phyloP scores from a whole-genome alignment of 2,888 invertebrate genomes.

The Atherix ibis region DNA sequence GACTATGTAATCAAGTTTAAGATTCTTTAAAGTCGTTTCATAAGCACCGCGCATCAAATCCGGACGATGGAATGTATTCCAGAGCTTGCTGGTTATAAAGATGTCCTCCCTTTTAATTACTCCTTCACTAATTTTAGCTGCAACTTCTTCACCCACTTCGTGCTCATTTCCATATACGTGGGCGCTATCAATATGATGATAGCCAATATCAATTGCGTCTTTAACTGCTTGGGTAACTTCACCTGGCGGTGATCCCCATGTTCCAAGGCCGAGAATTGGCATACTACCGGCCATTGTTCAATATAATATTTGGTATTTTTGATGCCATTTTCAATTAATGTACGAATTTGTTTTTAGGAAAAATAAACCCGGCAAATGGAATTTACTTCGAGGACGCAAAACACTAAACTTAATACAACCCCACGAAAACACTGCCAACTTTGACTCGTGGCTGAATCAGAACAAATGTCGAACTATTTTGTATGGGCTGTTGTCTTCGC shows the following conservation, averaged over 20 bases:
- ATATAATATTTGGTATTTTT: conserved; percentile 37
- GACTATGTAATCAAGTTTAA: conserved; percentile 66
- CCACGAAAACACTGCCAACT: too few relatives aligned
- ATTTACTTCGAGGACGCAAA: too few relatives aligned
- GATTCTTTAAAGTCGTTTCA: conserved; percentile 48
- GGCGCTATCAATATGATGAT: conserved; percentile 63
- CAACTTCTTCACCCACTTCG: conserved; percentile 56
- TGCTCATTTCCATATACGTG: conserved; percentile 57
- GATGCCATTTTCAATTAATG: conserved; percentile 25
- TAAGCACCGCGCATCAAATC: conserved; percentile 59
- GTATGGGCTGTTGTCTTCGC: too few relatives aligned
- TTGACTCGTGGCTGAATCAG: too few relatives aligned
- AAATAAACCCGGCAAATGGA: too few relatives aligned
- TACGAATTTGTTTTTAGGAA: too few relatives aligned
- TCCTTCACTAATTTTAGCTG: conserved; percentile 47
- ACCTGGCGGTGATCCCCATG: conserved; percentile 58
- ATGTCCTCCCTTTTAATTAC: conserved; percentile 49
- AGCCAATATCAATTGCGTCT: conserved; percentile 60
- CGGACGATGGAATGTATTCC: conserved; percentile 76
- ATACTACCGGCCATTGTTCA: conserved; percentile 47
- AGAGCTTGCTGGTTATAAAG: conserved; percentile 64
- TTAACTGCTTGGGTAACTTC: conserved; percentile 53
- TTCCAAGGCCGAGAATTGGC: conserved; percentile 61
- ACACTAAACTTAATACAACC: too few relatives aligned
- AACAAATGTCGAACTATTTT: too few relatives aligned